phyloP scores from a whole-genome alignment of 2,113 vertebrate species.

The Stomatorhinus ivindoensis region DNA sequence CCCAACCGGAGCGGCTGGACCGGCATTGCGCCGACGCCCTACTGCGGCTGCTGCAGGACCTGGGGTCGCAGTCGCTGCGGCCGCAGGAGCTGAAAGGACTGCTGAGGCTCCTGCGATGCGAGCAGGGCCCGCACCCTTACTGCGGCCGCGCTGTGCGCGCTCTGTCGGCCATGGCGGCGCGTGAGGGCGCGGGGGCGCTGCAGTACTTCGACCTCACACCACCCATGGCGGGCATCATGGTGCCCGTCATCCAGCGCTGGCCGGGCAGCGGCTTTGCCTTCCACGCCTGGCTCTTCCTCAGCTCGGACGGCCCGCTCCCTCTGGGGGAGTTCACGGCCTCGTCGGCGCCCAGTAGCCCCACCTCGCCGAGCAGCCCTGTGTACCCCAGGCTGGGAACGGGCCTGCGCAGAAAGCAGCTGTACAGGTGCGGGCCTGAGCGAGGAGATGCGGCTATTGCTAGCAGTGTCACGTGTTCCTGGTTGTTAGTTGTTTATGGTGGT shows the following conservation, averaged over 20 bases:
- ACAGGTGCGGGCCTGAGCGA: constrained; percentile 63
- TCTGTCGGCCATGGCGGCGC: constrained; percentile 77
- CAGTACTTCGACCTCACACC: constrained; percentile 87
- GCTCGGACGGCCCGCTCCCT: constrained; percentile 45
- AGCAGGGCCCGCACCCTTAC: constrained; percentile 54
- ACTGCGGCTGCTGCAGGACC: constrained; percentile 69
- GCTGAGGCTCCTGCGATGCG: constrained; percentile 61
- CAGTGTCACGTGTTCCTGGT: too few species aligned
- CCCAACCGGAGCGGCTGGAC: constrained; percentile 54
- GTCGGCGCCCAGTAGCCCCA: constrained; percentile 32
- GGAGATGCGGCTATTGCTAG: not conserved
- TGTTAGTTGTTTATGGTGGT: not conserved
- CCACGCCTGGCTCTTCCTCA: constrained; percentile 89
- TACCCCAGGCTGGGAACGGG: constrained; percentile 56
- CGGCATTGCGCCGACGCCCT: constrained; percentile 70
- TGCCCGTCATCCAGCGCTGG: constrained; percentile 86
- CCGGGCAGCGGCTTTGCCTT: constrained; percentile 81
- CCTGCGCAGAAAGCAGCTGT: constrained; percentile 85
- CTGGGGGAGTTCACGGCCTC: constrained; percentile 31
- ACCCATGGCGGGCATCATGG: constrained; percentile 94
- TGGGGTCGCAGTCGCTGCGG: constrained; percentile 77
- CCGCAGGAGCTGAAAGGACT: constrained; percentile 77
- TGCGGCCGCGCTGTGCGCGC: constrained; percentile 61
- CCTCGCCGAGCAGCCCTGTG: constrained; percentile 19
- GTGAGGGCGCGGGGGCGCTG: constrained; percentile 64